These are phyloP conservation scores for Electrophaes corylata DNA, from an alignment of 2,888 invertebrate species.

Conservation along the genomic window DNA sequence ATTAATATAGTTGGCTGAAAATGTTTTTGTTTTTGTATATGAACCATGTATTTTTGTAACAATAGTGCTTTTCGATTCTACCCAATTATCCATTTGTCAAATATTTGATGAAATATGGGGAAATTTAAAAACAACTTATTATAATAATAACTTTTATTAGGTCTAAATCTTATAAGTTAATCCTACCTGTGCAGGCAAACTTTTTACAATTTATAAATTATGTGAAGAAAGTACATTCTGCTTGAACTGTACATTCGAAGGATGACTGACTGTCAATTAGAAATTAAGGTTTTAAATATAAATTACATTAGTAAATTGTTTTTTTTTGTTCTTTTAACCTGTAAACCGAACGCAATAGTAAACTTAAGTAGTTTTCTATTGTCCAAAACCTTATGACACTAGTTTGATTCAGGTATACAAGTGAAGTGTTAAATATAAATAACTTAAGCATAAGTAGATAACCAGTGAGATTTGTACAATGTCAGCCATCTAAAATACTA, in stretches of 20 bases:
- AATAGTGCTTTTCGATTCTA: not conserved
- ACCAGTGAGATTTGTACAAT: conserved; percentile 79
- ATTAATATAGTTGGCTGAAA: not conserved
- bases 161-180: conserved; percentile 71
- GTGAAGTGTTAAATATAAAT: conserved; percentile 62
- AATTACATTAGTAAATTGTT: conserved; percentile 27
- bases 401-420: conserved; percentile 33
- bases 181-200: conserved; percentile 70
- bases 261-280: conserved; percentile 54
- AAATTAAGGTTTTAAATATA: conserved; percentile 35
- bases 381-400: conserved; percentile 25
- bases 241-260: conserved; percentile 37
- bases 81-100: not conserved
- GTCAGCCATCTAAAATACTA: conserved; percentile 68
- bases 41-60: not conserved
- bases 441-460: conserved; percentile 70
- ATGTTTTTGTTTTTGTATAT: not conserved
- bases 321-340: conserved; percentile 25
- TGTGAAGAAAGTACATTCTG: conserved; percentile 46
- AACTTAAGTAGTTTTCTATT: conserved; percentile 7
- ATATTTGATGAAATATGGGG: not conserved
- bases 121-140: conserved; percentile 38
- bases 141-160: conserved; percentile 58
- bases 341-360: conserved; percentile 4
- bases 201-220: conserved; percentile 73